Evolutionary conservation across 2,888 invertebrate species (phyloP).

Genomic region (Fragum whitleyi): DNA sequence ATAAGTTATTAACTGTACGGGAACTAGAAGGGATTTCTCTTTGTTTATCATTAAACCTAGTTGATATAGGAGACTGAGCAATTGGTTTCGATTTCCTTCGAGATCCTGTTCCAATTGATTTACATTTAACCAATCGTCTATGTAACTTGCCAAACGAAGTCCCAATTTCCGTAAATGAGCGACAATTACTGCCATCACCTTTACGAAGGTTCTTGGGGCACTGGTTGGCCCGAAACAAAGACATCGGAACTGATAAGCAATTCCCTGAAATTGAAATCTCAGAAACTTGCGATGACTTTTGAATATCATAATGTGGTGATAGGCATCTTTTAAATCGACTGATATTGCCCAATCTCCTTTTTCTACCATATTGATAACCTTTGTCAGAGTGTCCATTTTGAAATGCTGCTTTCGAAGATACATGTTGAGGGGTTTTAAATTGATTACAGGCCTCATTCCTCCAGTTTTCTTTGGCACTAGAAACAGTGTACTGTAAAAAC

Average conservation of each 20-base stretch:
- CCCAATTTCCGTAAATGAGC: slow-evolving; percentile 30
- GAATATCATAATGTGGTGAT: slow-evolving; percentile 48
- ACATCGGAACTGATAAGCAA: slow-evolving; percentile 37
- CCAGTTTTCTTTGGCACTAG: slow-evolving; percentile 48
- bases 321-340: slow-evolving; percentile 52
- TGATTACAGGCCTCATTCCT: slow-evolving; percentile 48
- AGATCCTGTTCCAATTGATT: slow-evolving; percentile 34
- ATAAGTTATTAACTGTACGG: slow-evolving; percentile 21
- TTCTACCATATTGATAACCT: slow-evolving; percentile 50
- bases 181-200: slow-evolving; percentile 51
- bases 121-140: slow-evolving; percentile 47
- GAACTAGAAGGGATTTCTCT: slow-evolving; percentile 42
- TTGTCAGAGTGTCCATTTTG: slow-evolving; percentile 56
- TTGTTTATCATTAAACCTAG: slow-evolving; percentile 54
- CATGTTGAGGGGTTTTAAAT: slow-evolving; percentile 56
- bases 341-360: slow-evolving; percentile 53
- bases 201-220: slow-evolving; percentile 46
- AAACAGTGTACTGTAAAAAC: slow-evolving; percentile 56
- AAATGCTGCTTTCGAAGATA: slow-evolving; percentile 60
- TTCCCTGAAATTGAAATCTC: slow-evolving; percentile 40
- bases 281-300: slow-evolving; percentile 45
- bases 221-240: slow-evolving; percentile 53
- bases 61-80: slow-evolving; percentile 30
- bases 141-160: slow-evolving; percentile 35
- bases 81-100: slow-evolving; percentile 10